Percentiles rank a stretch among this genome's conserved stretches.
Evolutionary conservation across 2,113 vertebrate species (phyloP).

Genomic region (Cyanoliseus patagonus): DNA sequence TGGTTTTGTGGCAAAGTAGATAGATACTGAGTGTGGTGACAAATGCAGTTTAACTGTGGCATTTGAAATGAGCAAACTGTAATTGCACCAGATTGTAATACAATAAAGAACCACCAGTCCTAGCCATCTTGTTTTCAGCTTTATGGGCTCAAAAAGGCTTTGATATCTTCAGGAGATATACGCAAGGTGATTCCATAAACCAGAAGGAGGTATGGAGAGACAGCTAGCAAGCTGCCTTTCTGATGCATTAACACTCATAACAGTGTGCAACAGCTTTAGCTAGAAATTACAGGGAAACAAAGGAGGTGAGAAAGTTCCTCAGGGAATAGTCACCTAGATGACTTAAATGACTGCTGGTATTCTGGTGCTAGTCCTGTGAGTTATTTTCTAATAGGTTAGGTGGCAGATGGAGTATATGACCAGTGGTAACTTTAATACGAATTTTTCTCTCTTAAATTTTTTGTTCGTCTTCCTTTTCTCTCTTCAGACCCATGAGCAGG

Average conservation of each 20-base stretch:
- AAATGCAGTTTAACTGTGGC: not conserved
- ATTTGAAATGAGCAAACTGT: not conserved
- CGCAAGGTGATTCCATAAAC: not conserved
- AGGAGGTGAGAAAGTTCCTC: not conserved
- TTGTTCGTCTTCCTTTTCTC: not conserved
- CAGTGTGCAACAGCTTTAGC: not conserved
- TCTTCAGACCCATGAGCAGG: slow-evolving; percentile 46
- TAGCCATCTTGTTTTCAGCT: not conserved
- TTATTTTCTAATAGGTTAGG: not conserved
- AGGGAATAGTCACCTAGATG: not conserved
- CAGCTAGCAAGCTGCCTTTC: not conserved
- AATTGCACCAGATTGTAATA: not conserved
- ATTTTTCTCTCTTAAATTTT: not conserved
- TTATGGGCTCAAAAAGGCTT: not conserved
- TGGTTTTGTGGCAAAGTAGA: not conserved
- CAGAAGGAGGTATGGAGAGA: not conserved
- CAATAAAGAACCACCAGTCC: not conserved
- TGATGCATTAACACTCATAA: not conserved
- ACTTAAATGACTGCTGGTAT: not conserved
- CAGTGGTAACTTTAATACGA: not conserved
- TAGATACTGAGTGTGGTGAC: not conserved
- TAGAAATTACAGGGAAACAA: not conserved
- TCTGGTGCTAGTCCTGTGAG: not conserved
- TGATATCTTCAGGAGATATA: not conserved
- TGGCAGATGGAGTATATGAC: not conserved